Base-by-base conservation (phyloP, 2,888 invertebrate species). In the Hypomecis punctinalis region DNA sequence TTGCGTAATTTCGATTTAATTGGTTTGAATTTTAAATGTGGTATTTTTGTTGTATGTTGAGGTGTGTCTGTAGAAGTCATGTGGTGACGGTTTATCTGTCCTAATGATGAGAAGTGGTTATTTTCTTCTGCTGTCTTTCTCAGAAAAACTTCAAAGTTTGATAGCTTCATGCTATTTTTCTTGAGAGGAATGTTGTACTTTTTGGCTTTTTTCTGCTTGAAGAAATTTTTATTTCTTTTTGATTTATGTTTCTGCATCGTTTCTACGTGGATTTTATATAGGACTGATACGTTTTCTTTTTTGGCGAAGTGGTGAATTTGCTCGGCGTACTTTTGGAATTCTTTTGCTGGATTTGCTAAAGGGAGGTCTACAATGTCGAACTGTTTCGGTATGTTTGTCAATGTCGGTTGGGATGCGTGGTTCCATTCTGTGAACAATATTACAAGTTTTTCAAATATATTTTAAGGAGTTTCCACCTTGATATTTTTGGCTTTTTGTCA, bases 111-210 rank as follows among this genome's bases (percentile, higher is more conserved):
- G 23, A 78, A 80, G 5, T 71, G 73, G 0, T 74, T 77, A 4
- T 74, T 76, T 23, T 84, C 77, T 37, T 86, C 88, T 0, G 83
- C 86, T 47, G 87, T 75, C 67, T 83, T 90, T 36, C 89, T 81
- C 46, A 90, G 52, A 48, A 87, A 74, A 7, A 84, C 77, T 70
- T 91, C 91, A 9, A 89, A 91, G 55, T 85, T 86, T 0, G 92
- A 91, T 6, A 90, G 71, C 53, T 88, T 91, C 89, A 91, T 89
- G 55, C 80, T 91, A 13, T 83, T 85, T 68, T 85, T 91, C 72
- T 92, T 92, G 39, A 92, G 67, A 0, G 92, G 91, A 11, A 91
- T 78, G 9, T 86, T 90, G 62, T 84, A 92, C 54, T 87, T 91
- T 73, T 91, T 92, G 0, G 84, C 75, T 43, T 79, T 83, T 0